phyloP scores from a whole-genome alignment of 2,888 invertebrate species.

The Blastobasis adustella region DNA sequence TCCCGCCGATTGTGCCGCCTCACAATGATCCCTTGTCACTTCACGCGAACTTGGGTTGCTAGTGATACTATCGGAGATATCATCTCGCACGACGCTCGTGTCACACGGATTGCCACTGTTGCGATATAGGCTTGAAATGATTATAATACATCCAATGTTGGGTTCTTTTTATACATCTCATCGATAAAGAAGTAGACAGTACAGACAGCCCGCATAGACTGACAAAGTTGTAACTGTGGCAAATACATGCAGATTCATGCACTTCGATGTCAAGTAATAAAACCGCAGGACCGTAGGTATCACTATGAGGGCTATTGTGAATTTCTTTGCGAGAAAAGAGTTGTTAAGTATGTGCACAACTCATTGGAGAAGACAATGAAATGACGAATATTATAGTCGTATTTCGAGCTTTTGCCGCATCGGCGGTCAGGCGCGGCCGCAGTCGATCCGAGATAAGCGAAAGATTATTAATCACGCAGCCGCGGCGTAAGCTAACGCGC shows the following conservation, averaged over 20 bases:
- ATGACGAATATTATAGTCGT: background rate
- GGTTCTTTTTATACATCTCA: background rate
- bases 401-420: background rate
- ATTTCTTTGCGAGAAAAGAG: background rate
- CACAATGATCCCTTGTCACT: constrained; percentile 63
- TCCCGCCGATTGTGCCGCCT: constrained; percentile 47
- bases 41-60: constrained; percentile 31
- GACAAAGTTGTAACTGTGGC: no score
- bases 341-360: background rate
- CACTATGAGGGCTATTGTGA: no score
- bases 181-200: no score
- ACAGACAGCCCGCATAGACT: no score
- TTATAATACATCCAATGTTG: background rate
- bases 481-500: constrained; percentile 43
- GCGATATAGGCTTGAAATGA: no score
- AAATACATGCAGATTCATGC: no score
- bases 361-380: background rate
- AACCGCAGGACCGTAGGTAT: no score
- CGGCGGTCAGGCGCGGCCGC: background rate
- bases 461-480: constrained; percentile 54
- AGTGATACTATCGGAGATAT: constrained; percentile 2
- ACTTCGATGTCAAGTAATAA: no score
- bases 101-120: no score
- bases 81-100: no score
- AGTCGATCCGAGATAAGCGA: constrained; percentile 20